A percentile compares a stretch with the other conserved stretches of the same genome.
Evolutionary conservation across 23 tunicate species (phyloP).

Genomic region (Trididemnum clinides): DNA sequence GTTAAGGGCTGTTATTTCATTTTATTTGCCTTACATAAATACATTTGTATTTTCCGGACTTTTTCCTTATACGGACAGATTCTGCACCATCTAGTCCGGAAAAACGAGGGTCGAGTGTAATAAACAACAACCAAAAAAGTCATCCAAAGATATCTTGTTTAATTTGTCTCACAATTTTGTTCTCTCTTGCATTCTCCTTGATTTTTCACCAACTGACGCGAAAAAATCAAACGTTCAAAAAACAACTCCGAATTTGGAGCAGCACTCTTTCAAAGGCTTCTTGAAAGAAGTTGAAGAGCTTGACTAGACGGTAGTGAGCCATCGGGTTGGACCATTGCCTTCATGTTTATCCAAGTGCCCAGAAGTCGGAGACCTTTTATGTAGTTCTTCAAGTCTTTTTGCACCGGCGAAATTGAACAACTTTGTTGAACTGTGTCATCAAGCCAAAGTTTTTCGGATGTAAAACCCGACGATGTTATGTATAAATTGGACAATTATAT

Average conservation of each 20-base stretch:
- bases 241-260: neutral
- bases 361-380: conserved; percentile 49
- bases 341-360: conserved; percentile 58
- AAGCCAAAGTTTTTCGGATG: no score
- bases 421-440: no score
- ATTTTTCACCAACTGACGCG: neutral
- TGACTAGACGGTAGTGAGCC: conserved; percentile 67
- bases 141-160: neutral
- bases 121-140: neutral
- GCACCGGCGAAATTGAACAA: no score
- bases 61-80: no score
- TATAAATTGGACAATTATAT: no score
- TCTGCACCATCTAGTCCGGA: no score
- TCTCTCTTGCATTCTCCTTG: neutral
- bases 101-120: no score
- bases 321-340: conserved; percentile 52
- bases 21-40: no score
- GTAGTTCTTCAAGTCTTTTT: no score
- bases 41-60: no score
- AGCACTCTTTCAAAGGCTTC: conserved; percentile 27
- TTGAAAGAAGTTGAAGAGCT: conserved; percentile 56
- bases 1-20: no score
- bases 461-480: no score
- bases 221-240: neutral
- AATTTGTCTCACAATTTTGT: neutral